phyloP scores from a whole-genome alignment of 2,113 vertebrate species.

The Xyliphius kryptos region DNA sequence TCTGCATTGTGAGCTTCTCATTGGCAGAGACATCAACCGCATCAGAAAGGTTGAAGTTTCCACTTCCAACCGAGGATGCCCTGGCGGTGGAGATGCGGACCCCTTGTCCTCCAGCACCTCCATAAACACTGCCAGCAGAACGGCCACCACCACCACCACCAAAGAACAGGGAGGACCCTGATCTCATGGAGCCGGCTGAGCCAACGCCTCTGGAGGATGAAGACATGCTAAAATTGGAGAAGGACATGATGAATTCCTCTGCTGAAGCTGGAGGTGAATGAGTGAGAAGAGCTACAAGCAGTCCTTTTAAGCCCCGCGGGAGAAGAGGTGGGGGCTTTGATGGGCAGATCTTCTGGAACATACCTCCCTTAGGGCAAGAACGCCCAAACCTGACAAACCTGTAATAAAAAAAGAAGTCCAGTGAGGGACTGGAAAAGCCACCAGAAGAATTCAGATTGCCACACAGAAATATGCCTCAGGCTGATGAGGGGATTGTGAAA shows the following conservation, averaged over 20 bases:
- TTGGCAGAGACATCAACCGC: slow-evolving; percentile 3
- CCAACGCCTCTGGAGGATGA: not conserved
- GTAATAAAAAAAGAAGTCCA: slow-evolving; percentile 3
- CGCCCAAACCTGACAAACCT: slow-evolving; percentile 27
- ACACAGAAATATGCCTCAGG: not conserved
- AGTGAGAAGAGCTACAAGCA: not conserved
- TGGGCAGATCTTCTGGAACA: slow-evolving; percentile 9
- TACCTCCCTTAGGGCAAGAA: slow-evolving; percentile 9
- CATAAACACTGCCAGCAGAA: slow-evolving; percentile 47
- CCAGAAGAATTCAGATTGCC: not conserved
- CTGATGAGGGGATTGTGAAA: not conserved
- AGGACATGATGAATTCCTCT: slow-evolving; percentile 24
- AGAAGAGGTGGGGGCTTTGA: not conserved
- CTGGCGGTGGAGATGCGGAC: slow-evolving; percentile 46
- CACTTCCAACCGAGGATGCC: not conserved
- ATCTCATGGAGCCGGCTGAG: slow-evolving; percentile 7
- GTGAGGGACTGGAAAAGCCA: not conserved
- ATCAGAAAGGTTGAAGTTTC: slow-evolving; percentile 41
- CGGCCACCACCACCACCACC: not conserved
- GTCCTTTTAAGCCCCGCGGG: slow-evolving; percentile 22
- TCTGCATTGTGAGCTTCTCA: slow-evolving; percentile 42
- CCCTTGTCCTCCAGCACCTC: slow-evolving; percentile 31
- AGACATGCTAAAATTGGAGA: slow-evolving; percentile 14
- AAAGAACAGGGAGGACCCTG: not conserved
- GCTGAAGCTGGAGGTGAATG: slow-evolving; percentile 26